Evolutionary conservation across 2,113 vertebrate species (phyloP).

Genomic region (Lonchura striata): DNA sequence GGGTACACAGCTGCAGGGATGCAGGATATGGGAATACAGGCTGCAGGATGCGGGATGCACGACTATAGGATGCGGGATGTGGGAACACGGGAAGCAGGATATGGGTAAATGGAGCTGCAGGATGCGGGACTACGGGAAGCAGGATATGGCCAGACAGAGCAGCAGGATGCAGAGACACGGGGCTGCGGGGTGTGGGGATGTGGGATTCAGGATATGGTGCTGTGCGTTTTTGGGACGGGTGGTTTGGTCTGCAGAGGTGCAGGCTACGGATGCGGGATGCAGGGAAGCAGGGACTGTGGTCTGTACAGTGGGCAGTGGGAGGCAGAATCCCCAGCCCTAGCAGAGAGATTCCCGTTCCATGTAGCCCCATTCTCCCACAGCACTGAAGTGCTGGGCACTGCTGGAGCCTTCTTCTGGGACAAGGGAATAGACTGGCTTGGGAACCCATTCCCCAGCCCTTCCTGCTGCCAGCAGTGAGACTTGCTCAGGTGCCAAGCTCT

Average conservation of each 20-base stretch:
- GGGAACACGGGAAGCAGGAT: constrained; percentile 60
- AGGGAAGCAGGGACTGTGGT: neutral
- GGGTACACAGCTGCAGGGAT: neutral
- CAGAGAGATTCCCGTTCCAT: neutral
- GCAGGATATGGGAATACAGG: constrained; percentile 18
- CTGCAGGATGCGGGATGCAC: constrained; percentile 21
- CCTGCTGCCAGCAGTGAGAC: neutral
- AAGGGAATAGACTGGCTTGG: neutral
- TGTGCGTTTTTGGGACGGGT: neutral
- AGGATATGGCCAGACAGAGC: constrained; percentile 31
- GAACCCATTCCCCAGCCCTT: neutral
- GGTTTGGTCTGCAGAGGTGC: neutral
- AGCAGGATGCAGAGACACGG: neutral
- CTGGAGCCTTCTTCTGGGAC: neutral
- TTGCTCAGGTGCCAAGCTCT: rapidly evolving
- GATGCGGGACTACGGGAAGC: constrained; percentile 47
- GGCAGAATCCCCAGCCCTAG: neutral
- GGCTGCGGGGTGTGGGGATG: neutral
- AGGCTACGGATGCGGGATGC: neutral
- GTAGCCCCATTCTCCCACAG: neutral
- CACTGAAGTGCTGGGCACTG: neutral
- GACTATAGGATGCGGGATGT: constrained; percentile 30
- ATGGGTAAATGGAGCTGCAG: neutral
- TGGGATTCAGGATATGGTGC: neutral
- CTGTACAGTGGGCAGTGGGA: neutral